Evolutionary conservation across 2,113 vertebrate genomes (phyloP), one percentile per base, ranked within the genome.

Genomic region (Clarias batrachus): DNA sequence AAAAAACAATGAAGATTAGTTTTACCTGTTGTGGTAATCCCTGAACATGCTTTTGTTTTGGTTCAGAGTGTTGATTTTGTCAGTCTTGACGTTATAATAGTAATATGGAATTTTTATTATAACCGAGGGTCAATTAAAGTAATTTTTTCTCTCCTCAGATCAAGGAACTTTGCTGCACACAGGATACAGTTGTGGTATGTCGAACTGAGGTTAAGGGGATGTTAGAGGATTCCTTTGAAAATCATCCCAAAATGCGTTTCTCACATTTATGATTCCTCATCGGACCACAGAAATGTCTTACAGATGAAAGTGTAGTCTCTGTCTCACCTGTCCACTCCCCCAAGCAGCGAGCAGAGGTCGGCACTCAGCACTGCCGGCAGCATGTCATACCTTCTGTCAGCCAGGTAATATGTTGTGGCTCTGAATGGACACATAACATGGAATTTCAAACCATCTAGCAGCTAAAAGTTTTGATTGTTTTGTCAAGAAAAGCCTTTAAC

Each of bases 311-410:
- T 65, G 59, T 82, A 30, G 19, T 27, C 5, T 76, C 11, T 48
- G 48, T 17, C 96, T 91, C 66, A 99, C 97, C 98, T 96, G 91
- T 99, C 97, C 0, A 96, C 94, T 0, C 96, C 96, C 3, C 97
- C 96, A 66, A 97, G 96, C n/a, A 99, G 95, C 1, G 98, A 99
- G 90, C 98, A 99, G 1, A 99, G 65, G 73, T 97, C 96, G 0
- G 96, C 95, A 0, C 98, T 99, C 84, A 99, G 91, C 8, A 97
- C 68, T 0, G 95, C 79, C 0, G 98, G 98, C 89, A 99, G 90
- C 98, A 99, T 99, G 94, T 99, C 97, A 0, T 96, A 97, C 25
- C 97, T 95, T 0, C 97, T 96, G 85, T 99, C 97, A 0, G 97
- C 97, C 89, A 99, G 89, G 86, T 99, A 99, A 14, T 96, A 99